A percentile compares a stretch with the other conserved stretches of the same genome.
Evolutionary conservation across 2,113 vertebrate genomes (phyloP).

Genomic region (Cololabis saira): DNA sequence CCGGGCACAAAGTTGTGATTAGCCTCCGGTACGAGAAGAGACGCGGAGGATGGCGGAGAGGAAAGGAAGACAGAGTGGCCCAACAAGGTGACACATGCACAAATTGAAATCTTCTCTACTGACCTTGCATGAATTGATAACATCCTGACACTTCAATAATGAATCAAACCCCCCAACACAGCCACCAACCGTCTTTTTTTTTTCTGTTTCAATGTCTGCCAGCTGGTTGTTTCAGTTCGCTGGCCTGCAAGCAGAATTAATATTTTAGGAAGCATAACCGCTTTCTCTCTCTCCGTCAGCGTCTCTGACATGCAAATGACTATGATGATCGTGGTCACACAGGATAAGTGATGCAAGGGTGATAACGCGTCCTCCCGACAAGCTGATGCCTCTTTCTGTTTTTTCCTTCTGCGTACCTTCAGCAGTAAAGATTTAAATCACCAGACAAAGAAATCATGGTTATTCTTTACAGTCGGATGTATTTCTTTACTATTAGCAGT

Average conservation of each 20-base stretch:
- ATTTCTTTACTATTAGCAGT: no score
- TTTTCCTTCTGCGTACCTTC: background rate
- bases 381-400: background rate
- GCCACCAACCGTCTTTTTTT: background rate
- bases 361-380: no score
- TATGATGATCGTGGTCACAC: conserved; percentile 44
- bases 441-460: no score
- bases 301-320: conserved; percentile 74
- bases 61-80: conserved; percentile 5
- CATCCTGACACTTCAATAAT: conserved; percentile 74
- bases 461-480: no score
- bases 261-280: conserved; percentile 76
- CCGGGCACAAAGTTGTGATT: conserved; percentile 3
- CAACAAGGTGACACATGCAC: conserved; percentile 48
- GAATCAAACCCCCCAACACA: conserved; percentile 22
- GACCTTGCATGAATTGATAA: conserved; percentile 75
- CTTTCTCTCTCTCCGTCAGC: conserved; percentile 68
- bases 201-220: conserved; percentile 62
- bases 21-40: conserved; percentile 4
- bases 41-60: background rate
- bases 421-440: no score
- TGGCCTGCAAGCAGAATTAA: conserved; percentile 73
- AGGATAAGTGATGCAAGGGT: conserved; percentile 48
- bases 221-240: conserved; percentile 69
- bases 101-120: conserved; percentile 68